Evolutionary conservation across 2,888 invertebrate genomes (phyloP).

Genomic region (Gnatocerus cornutus): DNA sequence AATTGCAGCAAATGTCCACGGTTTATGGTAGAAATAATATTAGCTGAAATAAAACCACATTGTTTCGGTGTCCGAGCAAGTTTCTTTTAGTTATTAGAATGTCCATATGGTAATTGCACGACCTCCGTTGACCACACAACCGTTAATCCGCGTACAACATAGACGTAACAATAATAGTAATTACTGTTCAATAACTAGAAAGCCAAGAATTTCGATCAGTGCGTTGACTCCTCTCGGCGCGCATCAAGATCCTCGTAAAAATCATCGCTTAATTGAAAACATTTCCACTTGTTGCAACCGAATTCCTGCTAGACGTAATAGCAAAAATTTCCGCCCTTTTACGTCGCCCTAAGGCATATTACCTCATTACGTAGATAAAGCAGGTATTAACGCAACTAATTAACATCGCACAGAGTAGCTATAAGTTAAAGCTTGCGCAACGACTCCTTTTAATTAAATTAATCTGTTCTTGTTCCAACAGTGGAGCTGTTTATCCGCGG

Average conservation of each 20-base stretch:
- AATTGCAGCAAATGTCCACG: too few relatives aligned
- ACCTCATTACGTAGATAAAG: slow-evolving; percentile 23
- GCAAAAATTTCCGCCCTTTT: slow-evolving; percentile 25
- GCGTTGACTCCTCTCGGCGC: slow-evolving; percentile 19
- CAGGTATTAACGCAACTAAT: slow-evolving; percentile 17
- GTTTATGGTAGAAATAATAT: too few relatives aligned
- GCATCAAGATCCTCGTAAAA: slow-evolving; percentile 13
- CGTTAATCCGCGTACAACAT: slow-evolving; percentile 22
- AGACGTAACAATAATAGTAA: slow-evolving; percentile 32
- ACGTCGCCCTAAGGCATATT: slow-evolving; percentile 8
- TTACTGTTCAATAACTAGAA: slow-evolving; percentile 35
- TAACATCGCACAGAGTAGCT: slow-evolving; percentile 7
- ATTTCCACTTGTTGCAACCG: slow-evolving; percentile 24
- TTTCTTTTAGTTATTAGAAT: neutral
- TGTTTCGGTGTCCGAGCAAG: neutral
- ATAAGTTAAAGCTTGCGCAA: slow-evolving; percentile 15
- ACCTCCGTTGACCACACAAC: slow-evolving; percentile 30
- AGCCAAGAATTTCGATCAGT: slow-evolving; percentile 25
- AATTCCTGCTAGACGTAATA: neutral
- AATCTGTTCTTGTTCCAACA: slow-evolving; percentile 16
- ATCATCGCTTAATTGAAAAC: slow-evolving; percentile 1
- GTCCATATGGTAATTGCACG: slow-evolving; percentile 8
- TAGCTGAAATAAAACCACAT: neutral
- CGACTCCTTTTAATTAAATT: slow-evolving; percentile 22
- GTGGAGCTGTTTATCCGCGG: slow-evolving; percentile 11